phyloP scores from a whole-genome alignment of 2,113 vertebrate genomes.

The Lathamus discolor region DNA sequence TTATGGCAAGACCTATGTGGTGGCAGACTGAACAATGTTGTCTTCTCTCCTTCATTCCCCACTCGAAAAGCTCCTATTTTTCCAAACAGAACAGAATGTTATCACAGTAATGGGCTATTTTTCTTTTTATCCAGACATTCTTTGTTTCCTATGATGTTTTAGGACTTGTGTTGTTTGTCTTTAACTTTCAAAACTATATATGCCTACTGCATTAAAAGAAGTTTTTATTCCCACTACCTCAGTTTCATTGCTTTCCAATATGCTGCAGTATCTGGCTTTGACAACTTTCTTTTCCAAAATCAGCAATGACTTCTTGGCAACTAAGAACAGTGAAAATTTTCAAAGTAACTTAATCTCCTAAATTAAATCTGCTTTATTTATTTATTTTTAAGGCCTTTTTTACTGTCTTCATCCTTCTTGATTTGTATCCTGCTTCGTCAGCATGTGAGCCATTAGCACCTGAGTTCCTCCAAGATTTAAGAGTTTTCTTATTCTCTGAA shows the following conservation, averaged over 20 bases:
- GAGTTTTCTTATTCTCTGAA: background rate
- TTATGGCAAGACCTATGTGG: background rate
- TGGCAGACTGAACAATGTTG: background rate
- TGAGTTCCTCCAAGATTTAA: background rate
- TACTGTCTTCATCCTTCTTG: background rate
- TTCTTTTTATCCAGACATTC: background rate
- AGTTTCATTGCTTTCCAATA: conserved; percentile 14
- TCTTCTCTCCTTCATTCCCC: background rate
- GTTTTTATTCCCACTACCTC: background rate
- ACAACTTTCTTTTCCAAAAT: background rate
- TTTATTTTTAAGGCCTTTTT: conserved; percentile 8
- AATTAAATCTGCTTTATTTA: conserved; percentile 28
- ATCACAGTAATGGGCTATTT: background rate
- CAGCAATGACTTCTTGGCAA: conserved; percentile 19
- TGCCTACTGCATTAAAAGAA: background rate
- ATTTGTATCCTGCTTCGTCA: conserved; percentile 32
- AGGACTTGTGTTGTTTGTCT: background rate
- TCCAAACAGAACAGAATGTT: background rate
- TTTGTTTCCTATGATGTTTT: background rate
- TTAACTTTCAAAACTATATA: background rate
- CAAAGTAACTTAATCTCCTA: conserved; percentile 21
- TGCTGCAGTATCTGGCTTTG: conserved; percentile 23
- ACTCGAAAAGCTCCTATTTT: background rate
- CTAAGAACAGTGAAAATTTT: conserved; percentile 23
- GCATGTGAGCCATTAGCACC: background rate